phyloP scores from a whole-genome alignment of 2,113 vertebrate species.

The Megaceryle maxima region DNA sequence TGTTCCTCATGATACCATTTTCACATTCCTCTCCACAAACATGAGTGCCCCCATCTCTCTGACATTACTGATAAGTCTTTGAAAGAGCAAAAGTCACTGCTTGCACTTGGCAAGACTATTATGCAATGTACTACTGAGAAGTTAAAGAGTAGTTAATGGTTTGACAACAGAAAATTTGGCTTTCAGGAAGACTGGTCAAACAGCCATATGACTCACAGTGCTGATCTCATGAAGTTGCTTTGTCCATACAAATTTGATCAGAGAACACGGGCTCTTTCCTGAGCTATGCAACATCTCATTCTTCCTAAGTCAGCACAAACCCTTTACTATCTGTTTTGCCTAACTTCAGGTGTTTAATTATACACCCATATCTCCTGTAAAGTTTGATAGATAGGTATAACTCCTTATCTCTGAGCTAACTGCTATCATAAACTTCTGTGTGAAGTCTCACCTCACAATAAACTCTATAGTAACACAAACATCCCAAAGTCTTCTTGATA shows the following conservation, averaged over 20 bases:
- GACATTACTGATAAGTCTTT: not conserved
- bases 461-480: not conserved
- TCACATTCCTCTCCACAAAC: not conserved
- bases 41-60: not conserved
- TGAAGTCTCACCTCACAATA: not conserved
- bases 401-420: not conserved
- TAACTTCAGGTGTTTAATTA: not conserved
- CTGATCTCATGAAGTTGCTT: not conserved
- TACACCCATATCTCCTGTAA: not conserved
- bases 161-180: not conserved
- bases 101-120: not conserved
- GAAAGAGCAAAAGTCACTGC: not conserved
- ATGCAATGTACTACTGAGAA: not conserved
- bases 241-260: not conserved
- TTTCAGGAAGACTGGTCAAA: not conserved
- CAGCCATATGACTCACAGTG: not conserved
- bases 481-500: not conserved
- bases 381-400: not conserved
- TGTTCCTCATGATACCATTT: not conserved
- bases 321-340: not conserved
- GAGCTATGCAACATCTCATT: not conserved
- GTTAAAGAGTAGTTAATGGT: not conserved
- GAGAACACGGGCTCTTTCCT: not conserved
- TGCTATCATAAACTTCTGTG: not conserved
- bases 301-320: not conserved